Percentiles rank a stretch among this genome's conserved stretches.
These are phyloP conservation scores for Petrosia ficiformis DNA, from an alignment of 37 sponge, comb jelly and placozoan genomes.

Conservation along the genomic window DNA sequence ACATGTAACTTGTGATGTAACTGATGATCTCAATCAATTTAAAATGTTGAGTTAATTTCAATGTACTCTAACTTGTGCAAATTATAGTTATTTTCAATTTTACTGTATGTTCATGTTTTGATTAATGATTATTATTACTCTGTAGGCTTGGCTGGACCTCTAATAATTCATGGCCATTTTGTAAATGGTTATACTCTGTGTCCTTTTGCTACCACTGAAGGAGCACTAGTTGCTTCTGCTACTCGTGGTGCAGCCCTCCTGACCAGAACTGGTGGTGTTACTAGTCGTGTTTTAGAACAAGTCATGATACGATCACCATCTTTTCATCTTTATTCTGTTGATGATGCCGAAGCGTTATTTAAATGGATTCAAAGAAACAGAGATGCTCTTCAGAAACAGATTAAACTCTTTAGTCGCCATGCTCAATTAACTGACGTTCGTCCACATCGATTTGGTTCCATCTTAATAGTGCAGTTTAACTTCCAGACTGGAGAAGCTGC, in stretches of 20 bases:
- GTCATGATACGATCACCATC: constrained; percentile 40
- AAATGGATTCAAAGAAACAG: constrained; percentile 36
- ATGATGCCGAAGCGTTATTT: constrained; percentile 39
- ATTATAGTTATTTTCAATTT: too few species aligned
- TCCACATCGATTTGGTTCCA: constrained; percentile 29
- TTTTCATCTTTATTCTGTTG: constrained; percentile 20
- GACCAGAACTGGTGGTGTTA: constrained; percentile 66
- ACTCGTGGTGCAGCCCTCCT: constrained; percentile 68
- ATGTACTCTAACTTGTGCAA: neutral
- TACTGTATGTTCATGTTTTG: neutral
- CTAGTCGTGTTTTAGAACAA: constrained; percentile 17
- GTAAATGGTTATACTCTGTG: constrained; percentile 54
- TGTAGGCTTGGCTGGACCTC: constrained; percentile 58
- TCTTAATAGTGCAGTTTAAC: constrained; percentile 36
- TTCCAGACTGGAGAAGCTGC: constrained; percentile 61
- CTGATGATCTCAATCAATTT: too few species aligned
- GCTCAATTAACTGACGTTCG: constrained; percentile 30
- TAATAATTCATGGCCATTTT: constrained; percentile 52
- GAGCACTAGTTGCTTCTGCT: constrained; percentile 73
- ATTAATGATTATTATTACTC: too few species aligned
- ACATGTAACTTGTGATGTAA: too few species aligned
- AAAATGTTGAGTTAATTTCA: too few species aligned
- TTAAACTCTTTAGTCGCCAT: constrained; percentile 60
- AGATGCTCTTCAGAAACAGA: constrained; percentile 30
- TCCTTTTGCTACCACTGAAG: constrained; percentile 83